Evolutionary conservation across 2,888 invertebrate species (phyloP), one percentile per base, ranked within the genome.

Genomic region (Callyntrura sp.): DNA sequence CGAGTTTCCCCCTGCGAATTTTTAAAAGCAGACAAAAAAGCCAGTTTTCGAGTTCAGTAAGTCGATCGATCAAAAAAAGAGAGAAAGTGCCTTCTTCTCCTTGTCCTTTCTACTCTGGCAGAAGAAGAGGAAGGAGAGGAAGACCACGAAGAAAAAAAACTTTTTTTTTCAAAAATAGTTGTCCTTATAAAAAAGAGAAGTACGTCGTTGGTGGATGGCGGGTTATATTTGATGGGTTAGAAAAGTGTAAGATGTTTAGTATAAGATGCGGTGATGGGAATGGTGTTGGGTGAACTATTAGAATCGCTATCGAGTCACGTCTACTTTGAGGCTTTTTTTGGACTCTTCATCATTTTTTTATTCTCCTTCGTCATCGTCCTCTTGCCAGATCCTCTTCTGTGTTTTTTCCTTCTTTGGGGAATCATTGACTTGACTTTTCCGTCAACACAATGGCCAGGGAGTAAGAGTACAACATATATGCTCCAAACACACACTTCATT

Each of bases 1-100:
- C 92, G 88, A 43, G 92, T 90, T 88, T 92, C 92, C 82, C 91
- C 91, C 92, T 92, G 83, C 79, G 25, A 57, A 78, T 78, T 57
- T 78, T 78, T 78, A 78, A 35, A 76, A 87, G 78, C 55, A 87
- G 83, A 89, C 65, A 91, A 84, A 25, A 51, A 83, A 84, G 90
- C 65, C 87, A 78, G 76, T 85, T 88, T 91, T 88, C 68, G 89
- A 89, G 91, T 91, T 91, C 89, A 91, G 90, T 91, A 88, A 89
- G 90, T 90, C 89, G 90, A 90, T 90, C 90, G 91, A 91, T 91
- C 81, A 91, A 83, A 83, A 57, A 79, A 57, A 79, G 60, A 91
- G 70, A 83, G 43, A 79, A 79, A 79, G 60, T 79, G 57, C 60
- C 60, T 55, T 28, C 20, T 76, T 48, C 43, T 23, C 43, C 68